Conservation (phyloP, 2,888 invertebrate genomes). For the Hesperia comma region DNA sequence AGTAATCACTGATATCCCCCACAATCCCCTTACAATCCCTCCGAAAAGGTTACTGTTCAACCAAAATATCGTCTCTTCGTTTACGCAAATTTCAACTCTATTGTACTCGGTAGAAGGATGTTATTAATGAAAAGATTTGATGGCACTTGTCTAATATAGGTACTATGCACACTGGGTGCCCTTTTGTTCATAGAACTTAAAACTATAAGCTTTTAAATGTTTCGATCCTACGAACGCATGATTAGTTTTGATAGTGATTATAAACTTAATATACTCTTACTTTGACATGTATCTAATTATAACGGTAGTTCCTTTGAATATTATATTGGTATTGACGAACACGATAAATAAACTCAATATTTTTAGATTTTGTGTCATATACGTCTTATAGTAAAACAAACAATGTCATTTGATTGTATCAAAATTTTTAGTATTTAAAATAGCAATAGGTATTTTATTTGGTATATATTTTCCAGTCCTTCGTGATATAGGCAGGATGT, state of each 20-base stretch:
- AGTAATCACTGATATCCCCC: slow-evolving; percentile 12
- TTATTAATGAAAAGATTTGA: neutral
- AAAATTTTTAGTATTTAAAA: too few species aligned
- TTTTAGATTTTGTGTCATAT: too few species aligned
- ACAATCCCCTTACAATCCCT: slow-evolving; percentile 21
- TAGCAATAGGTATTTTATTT: too few species aligned
- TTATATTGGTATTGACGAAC: too few species aligned
- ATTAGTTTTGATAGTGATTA: neutral
- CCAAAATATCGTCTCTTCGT: neutral
- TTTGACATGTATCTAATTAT: too few species aligned
- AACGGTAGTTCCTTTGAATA: too few species aligned
- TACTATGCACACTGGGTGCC: slow-evolving; percentile 20
- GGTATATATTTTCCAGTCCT: too few species aligned
- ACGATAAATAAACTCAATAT: too few species aligned
- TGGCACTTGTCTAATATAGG: slow-evolving; percentile 12
- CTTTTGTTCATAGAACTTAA: slow-evolving; percentile 24
- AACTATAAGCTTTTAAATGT: slow-evolving; percentile 25
- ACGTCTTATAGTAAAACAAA: too few species aligned
- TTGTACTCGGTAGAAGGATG: neutral
- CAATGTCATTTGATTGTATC: too few species aligned
- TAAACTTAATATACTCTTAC: too few species aligned
- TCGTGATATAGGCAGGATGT: too few species aligned
- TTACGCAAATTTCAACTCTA: slow-evolving; percentile 2
- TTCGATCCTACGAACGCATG: slow-evolving; percentile 9
- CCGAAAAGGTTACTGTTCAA: neutral